Percentiles rank a stretch among this genome's conserved stretches.
These are phyloP conservation scores for Zele albiditarsus DNA, from an alignment of 2,888 invertebrate genomes.

Conservation along the genomic window DNA sequence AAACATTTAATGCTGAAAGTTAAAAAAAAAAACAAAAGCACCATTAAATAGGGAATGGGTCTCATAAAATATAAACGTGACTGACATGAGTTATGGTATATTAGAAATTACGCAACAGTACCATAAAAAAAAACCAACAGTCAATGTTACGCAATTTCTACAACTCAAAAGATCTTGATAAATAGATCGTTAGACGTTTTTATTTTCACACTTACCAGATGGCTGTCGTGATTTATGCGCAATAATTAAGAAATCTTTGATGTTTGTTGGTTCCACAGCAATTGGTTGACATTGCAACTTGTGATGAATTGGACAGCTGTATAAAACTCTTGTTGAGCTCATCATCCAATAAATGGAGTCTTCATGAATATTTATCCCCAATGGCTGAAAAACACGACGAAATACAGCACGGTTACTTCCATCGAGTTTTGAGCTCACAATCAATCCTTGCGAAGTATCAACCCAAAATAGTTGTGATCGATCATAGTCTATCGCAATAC, in stretches of 20 bases:
- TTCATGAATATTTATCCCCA: conserved; percentile 82
- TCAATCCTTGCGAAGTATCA: conserved; percentile 77
- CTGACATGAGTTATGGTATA: not conserved
- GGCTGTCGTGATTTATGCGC: conserved; percentile 77
- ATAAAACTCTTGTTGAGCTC: conserved; percentile 75
- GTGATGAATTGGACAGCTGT: conserved; percentile 78
- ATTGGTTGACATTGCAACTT: conserved; percentile 73
- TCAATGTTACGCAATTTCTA: too few species aligned
- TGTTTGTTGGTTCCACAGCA: conserved; percentile 72
- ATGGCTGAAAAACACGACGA: conserved; percentile 75
- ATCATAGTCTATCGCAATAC: conserved; percentile 76
- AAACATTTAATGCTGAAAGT: not conserved
- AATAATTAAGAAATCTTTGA: conserved; percentile 74
- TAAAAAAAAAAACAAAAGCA: not conserved
- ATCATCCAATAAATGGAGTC: conserved; percentile 84
- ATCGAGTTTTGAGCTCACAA: conserved; percentile 74
- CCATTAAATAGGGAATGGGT: too few species aligned
- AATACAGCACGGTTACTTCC: conserved; percentile 73
- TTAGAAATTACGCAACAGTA: not conserved
- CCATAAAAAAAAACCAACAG: too few species aligned
- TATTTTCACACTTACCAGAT: conserved; percentile 52
- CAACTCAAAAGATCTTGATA: not conserved
- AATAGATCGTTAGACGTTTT: not conserved
- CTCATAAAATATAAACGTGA: not conserved
- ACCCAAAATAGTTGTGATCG: conserved; percentile 83